These are phyloP conservation scores for Bolborhynchus lineola DNA, from an alignment of 2,113 vertebrate species.

Conservation along the genomic window DNA sequence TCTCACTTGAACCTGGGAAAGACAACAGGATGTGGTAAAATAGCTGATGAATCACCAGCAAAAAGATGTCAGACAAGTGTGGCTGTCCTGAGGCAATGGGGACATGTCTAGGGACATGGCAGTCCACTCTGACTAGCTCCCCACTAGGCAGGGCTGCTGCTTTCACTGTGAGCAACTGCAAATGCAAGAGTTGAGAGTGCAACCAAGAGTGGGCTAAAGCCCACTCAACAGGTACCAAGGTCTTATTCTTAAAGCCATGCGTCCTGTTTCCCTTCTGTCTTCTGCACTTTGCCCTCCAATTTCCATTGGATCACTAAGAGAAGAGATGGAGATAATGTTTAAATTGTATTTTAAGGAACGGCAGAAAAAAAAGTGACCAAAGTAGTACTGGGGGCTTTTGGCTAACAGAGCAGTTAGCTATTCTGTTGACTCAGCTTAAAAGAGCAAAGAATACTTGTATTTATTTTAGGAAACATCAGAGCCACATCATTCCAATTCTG, in stretches of 20 bases:
- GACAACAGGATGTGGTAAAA: background rate
- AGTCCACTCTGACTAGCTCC: background rate
- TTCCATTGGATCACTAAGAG: background rate
- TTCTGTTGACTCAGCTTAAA: constrained; percentile 7
- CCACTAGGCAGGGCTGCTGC: background rate
- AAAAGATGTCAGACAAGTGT: background rate
- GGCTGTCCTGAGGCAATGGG: rapidly evolving
- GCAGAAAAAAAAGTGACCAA: background rate
- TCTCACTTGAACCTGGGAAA: background rate
- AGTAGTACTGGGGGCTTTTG: background rate
- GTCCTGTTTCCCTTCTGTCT: background rate
- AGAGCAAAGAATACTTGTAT: background rate
- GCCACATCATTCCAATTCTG: background rate
- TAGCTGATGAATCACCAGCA: background rate
- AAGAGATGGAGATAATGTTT: background rate
- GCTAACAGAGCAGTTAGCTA: background rate
- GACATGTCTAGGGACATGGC: background rate
- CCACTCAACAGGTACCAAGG: background rate
- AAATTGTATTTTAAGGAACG: background rate
- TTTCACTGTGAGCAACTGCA: background rate
- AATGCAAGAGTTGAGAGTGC: background rate
- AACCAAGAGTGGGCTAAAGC: background rate
- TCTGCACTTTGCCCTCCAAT: background rate
- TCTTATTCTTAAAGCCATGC: background rate
- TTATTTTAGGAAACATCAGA: constrained; percentile 32